Base-by-base conservation (phyloP, 2,888 invertebrate species). In the Cheilosia variabilis region DNA sequence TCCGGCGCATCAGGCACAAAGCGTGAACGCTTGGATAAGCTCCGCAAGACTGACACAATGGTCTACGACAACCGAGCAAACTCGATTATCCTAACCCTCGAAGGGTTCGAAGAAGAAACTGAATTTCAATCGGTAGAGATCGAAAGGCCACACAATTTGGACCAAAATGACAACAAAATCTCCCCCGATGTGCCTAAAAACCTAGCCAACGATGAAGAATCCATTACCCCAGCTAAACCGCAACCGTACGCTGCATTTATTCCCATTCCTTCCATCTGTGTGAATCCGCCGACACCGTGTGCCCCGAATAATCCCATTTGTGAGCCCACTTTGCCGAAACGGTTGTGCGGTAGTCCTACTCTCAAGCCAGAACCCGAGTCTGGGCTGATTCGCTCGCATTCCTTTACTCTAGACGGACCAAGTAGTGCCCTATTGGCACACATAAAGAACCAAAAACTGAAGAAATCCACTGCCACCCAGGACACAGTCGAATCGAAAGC, bases 331-430 rank as follows among this genome's bases (percentile, higher is more conserved):
- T 83, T 88, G 1, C 88, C 90, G 13, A 82, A 88, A 45, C 89
- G 92, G 22, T 89, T 91, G 2, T 90, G 90, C 43, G 90, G 90
- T 2, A 91, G 91, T 78, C 91, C 91, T 0, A 86, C 89, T 3
- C 79, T 91, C 2, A 88, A 89, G 43, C 58, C 81, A 27, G 81
- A 63, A 22, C 53, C 84, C 2, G 88, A 87, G 19, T 87, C 86
- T 5, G 91, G 92, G 87, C 91, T 96, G 72, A 93, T 95, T 13
- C 93, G 97, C 65, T 96, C 96, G 89, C 95, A 95, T 83, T 97
- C 97, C 0, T 97, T 97, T 89, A 96, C 96, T 0, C 91, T 97
- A 58, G 95, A 96, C 0, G 93, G 94, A 24, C 97, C 97, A 0
- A 96, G 97, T 89, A 96, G 96, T 0, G 94, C 95, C 86, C 93